These are phyloP conservation scores for Tinamus guttatus DNA, from an alignment of 2,113 vertebrate genomes.

Conservation along the genomic window DNA sequence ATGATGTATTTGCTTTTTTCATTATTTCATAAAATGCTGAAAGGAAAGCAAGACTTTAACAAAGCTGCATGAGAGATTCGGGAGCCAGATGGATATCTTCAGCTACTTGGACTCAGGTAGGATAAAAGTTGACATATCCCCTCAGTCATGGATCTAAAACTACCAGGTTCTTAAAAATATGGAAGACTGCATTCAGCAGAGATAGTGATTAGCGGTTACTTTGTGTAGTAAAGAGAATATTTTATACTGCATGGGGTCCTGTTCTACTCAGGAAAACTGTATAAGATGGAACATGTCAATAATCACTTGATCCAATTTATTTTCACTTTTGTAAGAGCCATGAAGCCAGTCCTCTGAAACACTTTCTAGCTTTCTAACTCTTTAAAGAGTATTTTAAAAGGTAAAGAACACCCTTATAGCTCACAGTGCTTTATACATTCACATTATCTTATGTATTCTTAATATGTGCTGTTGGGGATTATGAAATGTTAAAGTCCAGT, in stretches of 20 bases:
- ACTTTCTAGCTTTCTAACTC: neutral
- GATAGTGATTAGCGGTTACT: neutral
- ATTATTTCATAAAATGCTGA: neutral
- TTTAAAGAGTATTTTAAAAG: neutral
- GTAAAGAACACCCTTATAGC: neutral
- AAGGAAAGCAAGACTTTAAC: neutral
- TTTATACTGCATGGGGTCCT: neutral
- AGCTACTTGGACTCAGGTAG: neutral
- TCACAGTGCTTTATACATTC: neutral
- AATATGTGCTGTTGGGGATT: neutral
- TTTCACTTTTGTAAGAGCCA: neutral
- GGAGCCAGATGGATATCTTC: neutral
- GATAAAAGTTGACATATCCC: neutral
- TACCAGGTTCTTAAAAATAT: neutral
- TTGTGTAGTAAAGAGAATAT: neutral
- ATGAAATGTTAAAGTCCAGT: neutral
- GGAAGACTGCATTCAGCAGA: neutral
- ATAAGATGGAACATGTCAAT: neutral
- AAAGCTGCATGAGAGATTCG: accelerated
- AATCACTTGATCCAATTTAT: neutral
- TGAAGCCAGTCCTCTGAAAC: neutral
- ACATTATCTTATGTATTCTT: neutral
- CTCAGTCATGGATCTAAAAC: neutral
- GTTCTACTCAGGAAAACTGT: neutral
- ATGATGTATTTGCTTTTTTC: neutral